These are phyloP conservation scores for Littorina saxatilis DNA, from an alignment of 1,140 invertebrate species.

Conservation along the genomic window DNA sequence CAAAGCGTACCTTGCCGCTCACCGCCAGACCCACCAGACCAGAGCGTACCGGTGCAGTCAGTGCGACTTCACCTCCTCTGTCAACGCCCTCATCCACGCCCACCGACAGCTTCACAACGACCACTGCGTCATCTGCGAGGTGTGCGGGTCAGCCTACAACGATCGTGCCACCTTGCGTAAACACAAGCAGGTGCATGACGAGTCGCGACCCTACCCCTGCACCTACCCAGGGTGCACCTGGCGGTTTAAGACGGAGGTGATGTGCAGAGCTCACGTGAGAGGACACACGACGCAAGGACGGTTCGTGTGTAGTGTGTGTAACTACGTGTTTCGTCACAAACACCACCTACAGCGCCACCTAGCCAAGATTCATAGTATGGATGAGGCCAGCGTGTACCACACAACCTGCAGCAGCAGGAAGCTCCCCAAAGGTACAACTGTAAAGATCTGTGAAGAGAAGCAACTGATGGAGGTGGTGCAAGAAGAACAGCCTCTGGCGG, in stretches of 20 bases:
- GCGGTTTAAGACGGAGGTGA: constrained; percentile 70
- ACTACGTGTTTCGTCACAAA: constrained; percentile 71
- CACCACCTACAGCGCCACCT: constrained; percentile 72
- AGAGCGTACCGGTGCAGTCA: constrained; percentile 65
- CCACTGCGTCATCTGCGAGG: constrained; percentile 70
- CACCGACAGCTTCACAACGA: constrained; percentile 71
- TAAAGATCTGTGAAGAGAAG: background rate
- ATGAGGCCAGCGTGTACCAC: constrained; percentile 15
- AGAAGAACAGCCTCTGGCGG: constrained; percentile 34
- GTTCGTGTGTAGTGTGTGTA: constrained; percentile 65
- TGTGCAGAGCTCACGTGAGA: constrained; percentile 68
- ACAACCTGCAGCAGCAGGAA: constrained; percentile 23
- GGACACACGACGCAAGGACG: constrained; percentile 65
- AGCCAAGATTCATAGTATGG: constrained; percentile 62
- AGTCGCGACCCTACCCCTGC: constrained; percentile 66
- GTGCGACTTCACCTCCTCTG: constrained; percentile 68
- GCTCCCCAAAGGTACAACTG: background rate
- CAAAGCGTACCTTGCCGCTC: constrained; percentile 57
- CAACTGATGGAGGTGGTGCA: constrained; percentile 34
- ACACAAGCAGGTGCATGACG: constrained; percentile 72
- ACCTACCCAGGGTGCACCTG: constrained; percentile 69
- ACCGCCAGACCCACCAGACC: constrained; percentile 65
- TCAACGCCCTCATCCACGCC: constrained; percentile 68
- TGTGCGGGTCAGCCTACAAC: constrained; percentile 70
- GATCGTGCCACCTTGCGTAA: constrained; percentile 71